Percentiles rank a stretch among this genome's conserved stretches.
Conservation (phyloP, 2,888 invertebrate genomes). For the Pinctada fucata region DNA sequence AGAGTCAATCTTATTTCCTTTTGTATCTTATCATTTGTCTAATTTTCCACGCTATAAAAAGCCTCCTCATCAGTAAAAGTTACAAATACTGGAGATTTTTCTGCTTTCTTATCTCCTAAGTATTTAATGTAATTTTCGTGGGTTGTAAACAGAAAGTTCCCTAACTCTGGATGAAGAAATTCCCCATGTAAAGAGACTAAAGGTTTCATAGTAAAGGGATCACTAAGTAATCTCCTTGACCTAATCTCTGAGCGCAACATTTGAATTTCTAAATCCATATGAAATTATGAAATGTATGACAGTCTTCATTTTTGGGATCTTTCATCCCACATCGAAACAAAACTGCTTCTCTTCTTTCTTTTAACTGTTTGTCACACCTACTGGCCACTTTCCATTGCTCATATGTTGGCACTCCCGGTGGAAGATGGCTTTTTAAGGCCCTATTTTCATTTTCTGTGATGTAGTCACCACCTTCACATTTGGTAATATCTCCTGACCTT, state of each 20-base stretch:
- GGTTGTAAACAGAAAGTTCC: not conserved
- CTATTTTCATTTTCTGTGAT: slow-evolving; percentile 19
- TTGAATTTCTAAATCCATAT: slow-evolving; percentile 9
- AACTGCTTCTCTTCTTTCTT: slow-evolving; percentile 4
- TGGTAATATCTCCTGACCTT: slow-evolving; percentile 2
- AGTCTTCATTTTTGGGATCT: slow-evolving; percentile 14
- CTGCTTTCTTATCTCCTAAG: slow-evolving; percentile 2
- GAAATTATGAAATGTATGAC: slow-evolving; percentile 1
- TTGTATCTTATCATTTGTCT: slow-evolving; percentile 6
- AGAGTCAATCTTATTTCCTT: slow-evolving; percentile 1
- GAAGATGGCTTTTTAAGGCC: slow-evolving; percentile 19
- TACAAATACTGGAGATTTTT: slow-evolving; percentile 6
- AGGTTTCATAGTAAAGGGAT: not conserved
- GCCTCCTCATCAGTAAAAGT: slow-evolving; percentile 3
- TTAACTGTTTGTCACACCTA: slow-evolving; percentile 7
- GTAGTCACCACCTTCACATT: slow-evolving; percentile 12
- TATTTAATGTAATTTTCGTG: not conserved
- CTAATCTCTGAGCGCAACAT: slow-evolving; percentile 14
- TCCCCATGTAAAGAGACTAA: not conserved
- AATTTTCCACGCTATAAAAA: slow-evolving; percentile 1
- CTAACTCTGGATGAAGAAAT: slow-evolving; percentile 11
- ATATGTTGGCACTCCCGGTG: slow-evolving; percentile 17
- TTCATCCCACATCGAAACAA: not conserved
- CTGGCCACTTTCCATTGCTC: slow-evolving; percentile 5
- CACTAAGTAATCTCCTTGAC: not conserved